A percentile compares a stretch with the other conserved stretches of the same genome.
Conservation (phyloP, 2,888 invertebrate species). For the Heliconius ismenius region DNA sequence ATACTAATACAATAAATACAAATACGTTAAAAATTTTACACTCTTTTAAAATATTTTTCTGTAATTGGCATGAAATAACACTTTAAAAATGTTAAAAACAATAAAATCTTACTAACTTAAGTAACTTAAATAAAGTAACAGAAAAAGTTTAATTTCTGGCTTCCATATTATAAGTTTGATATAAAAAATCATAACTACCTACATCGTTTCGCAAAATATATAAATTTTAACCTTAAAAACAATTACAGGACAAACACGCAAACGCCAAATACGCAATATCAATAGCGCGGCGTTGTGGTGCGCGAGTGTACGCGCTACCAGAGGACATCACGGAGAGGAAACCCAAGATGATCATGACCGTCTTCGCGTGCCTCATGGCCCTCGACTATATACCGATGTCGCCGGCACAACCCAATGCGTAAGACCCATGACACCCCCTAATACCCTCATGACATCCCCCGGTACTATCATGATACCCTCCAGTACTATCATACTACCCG, state of each 20-base stretch:
- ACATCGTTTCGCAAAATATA: neutral
- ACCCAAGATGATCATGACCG: conserved; percentile 99
- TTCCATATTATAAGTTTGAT: too few species aligned
- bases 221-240: neutral
- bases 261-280: conserved; percentile 99
- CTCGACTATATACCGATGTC: conserved; percentile 97
- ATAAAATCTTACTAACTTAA: too few species aligned
- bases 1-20: too few species aligned
- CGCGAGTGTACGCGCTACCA: conserved; percentile 98
- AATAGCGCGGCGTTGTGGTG: conserved; percentile 98
- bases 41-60: too few species aligned
- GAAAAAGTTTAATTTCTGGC: too few species aligned
- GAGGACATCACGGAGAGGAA: conserved; percentile 99
- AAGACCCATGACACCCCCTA: conserved; percentile 49
- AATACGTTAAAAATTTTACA: too few species aligned
- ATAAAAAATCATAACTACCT: too few species aligned
- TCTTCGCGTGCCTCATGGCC: conserved; percentile 99
- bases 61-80: too few species aligned
- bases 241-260: conserved; percentile 91
- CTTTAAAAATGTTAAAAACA: too few species aligned
- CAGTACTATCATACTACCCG: neutral
- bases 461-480: neutral
- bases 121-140: too few species aligned
- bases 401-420: conserved; percentile 85
- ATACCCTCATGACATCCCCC: conserved; percentile 6